A percentile compares a stretch with the other conserved stretches of the same genome.
Conservation (phyloP, 1,140 invertebrate species). For the Radopholus similis region DNA sequence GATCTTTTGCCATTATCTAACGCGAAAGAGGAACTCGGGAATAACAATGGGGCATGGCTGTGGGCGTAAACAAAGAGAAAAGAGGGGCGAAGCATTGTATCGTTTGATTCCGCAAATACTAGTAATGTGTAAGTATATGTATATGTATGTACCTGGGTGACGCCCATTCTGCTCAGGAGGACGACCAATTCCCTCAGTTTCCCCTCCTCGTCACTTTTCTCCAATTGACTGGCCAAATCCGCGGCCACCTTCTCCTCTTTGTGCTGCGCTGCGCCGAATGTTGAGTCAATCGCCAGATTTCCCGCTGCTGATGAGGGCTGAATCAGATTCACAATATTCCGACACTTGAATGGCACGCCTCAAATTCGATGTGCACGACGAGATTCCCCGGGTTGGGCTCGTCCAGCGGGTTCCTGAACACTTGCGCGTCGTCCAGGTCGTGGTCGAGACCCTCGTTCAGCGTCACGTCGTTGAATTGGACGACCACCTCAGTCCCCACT, state of each 20-base stretch:
- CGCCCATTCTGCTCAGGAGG: too few species aligned
- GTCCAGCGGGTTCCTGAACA: slow-evolving; percentile 2
- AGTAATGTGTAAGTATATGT: too few species aligned
- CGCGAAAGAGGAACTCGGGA: too few species aligned
- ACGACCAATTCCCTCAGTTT: too few species aligned
- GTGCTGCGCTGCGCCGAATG: neutral
- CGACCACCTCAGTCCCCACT: too few species aligned
- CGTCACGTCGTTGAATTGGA: neutral
- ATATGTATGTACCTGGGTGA: too few species aligned
- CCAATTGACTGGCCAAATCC: neutral
- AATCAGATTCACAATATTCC: neutral
- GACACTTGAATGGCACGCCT: neutral
- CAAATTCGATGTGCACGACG: slow-evolving; percentile 2
- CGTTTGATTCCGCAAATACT: too few species aligned
- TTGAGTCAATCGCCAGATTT: neutral
- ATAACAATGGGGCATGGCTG: too few species aligned
- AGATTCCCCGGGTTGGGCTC: neutral
- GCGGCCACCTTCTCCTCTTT: neutral
- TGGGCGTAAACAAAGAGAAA: too few species aligned
- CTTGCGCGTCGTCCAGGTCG: slow-evolving; percentile 10
- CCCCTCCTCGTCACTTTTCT: neutral
- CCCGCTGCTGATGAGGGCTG: neutral
- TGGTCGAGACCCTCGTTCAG: slow-evolving; percentile 1
- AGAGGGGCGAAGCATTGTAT: too few species aligned
- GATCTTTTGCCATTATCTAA: too few species aligned